These are phyloP conservation scores for Shargacucullia verbasci DNA, from an alignment of 2,888 invertebrate genomes.

Conservation along the genomic window DNA sequence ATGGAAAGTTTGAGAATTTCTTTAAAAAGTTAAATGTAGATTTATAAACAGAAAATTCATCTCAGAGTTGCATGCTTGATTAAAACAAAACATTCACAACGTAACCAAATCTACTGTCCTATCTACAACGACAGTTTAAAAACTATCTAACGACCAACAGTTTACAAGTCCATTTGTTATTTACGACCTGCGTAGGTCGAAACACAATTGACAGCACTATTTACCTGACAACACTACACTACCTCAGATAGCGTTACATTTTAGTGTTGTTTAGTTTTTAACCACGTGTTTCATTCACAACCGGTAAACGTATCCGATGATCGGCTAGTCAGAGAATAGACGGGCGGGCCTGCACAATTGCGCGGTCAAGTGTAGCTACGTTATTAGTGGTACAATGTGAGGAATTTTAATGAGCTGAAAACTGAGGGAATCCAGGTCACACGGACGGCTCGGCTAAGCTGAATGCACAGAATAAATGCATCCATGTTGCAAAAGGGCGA, in stretches of 20 bases:
- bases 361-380: constrained; percentile 58
- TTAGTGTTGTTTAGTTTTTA: not conserved
- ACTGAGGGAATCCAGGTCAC: constrained; percentile 58
- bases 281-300: constrained; percentile 29
- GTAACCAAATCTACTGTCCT: not conserved
- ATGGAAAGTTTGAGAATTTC: constrained; percentile 7
- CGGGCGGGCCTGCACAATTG: constrained; percentile 27
- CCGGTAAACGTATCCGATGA: constrained; percentile 14
- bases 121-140: not conserved
- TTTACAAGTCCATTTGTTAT: constrained; percentile 3
- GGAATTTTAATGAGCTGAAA: constrained; percentile 62
- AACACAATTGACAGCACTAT: constrained; percentile 8
- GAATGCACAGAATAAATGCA: constrained; percentile 46
- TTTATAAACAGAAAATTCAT: constrained; percentile 3
- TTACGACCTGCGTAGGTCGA: constrained; percentile 15
- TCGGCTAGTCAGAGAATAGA: constrained; percentile 15
- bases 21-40: constrained; percentile 3
- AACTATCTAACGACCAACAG: not conserved
- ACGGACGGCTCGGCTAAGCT: constrained; percentile 30
- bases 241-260: constrained; percentile 1
- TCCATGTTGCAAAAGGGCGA: constrained; percentile 36
- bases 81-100: not conserved
- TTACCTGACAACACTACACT: not conserved
- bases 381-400: constrained; percentile 47
- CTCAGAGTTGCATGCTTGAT: not conserved